Percentiles rank a stretch among this genome's conserved stretches.
These are phyloP conservation scores for Agrotis exclamationis DNA, from an alignment of 2,888 invertebrate genomes.

Conservation along the genomic window DNA sequence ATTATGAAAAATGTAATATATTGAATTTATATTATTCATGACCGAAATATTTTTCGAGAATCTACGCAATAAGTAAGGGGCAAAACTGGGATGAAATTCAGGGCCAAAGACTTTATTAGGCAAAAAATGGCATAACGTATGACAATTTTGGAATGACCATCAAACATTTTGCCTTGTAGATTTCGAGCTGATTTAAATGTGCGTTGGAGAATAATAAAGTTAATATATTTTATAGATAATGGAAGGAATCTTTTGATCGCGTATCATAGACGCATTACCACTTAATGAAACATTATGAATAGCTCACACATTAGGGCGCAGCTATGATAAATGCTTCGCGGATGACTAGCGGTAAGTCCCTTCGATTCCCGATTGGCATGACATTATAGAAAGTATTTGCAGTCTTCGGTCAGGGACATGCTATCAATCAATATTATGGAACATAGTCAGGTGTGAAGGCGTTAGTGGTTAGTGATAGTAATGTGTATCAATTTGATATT, in stretches of 20 bases:
- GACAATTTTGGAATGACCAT: conserved; percentile 37
- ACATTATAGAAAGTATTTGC: conserved; percentile 75
- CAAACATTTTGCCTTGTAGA: conserved; percentile 39
- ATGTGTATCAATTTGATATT: conserved; percentile 36
- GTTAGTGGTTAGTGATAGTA: conserved; percentile 21
- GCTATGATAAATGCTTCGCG: conserved; percentile 86
- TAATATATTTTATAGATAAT: conserved; percentile 45
- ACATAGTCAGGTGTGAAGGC: conserved; percentile 53
- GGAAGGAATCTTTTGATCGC: conserved; percentile 58
- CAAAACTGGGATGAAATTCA: conserved; percentile 37
- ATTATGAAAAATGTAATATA: conserved; percentile 16
- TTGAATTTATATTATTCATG: conserved; percentile 37
- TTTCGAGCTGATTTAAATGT: conserved; percentile 37
- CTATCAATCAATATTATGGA: conserved; percentile 74
- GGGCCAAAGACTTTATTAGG: conserved; percentile 17
- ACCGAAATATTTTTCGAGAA: conserved; percentile 18
- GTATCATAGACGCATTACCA: conserved; percentile 84
- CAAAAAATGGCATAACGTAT: conserved; percentile 27
- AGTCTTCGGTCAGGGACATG: conserved; percentile 66
- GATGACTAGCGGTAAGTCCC: conserved; percentile 85
- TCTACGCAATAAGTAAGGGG: conserved; percentile 34
- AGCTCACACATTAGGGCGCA: conserved; percentile 86
- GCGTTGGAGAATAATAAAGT: conserved; percentile 17
- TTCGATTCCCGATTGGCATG: conserved; percentile 83
- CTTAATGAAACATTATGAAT: conserved; percentile 90